Conservation (phyloP, 1,140 invertebrate species). For the Meloidogyne exigua region DNA sequence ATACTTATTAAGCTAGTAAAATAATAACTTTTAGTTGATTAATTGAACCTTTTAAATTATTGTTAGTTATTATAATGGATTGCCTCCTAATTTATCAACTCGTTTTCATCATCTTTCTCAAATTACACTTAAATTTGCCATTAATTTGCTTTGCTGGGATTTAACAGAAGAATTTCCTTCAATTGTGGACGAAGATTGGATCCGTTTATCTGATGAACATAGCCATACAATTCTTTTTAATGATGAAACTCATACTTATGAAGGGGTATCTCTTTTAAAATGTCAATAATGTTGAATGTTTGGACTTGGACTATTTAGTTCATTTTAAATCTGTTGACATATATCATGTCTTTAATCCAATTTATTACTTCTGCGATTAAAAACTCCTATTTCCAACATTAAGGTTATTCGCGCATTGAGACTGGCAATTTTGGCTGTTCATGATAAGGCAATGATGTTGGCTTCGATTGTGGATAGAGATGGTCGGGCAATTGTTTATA, state of each 20-base stretch:
- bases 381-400: constrained; percentile 18
- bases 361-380: too few species aligned
- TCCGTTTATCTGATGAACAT: constrained; percentile 31
- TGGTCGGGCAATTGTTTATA: constrained; percentile 50
- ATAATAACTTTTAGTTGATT: too few species aligned
- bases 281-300: too few species aligned
- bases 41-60: neutral
- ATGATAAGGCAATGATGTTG: constrained; percentile 54
- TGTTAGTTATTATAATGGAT: constrained; percentile 13
- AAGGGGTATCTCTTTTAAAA: constrained; percentile 37
- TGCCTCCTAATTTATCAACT: constrained; percentile 38
- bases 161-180: constrained; percentile 4
- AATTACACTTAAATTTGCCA: constrained; percentile 43
- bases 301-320: too few species aligned
- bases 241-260: constrained; percentile 63
- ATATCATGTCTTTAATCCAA: too few species aligned
- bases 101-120: constrained; percentile 43
- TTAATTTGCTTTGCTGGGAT: constrained; percentile 41
- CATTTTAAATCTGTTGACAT: neutral
- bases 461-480: constrained; percentile 62
- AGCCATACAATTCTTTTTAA: constrained; percentile 62
- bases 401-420: constrained; percentile 57
- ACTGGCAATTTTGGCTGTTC: constrained; percentile 38
- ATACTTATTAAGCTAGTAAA: too few species aligned
- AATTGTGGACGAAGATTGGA: constrained; percentile 18